Percentiles rank a stretch among this genome's conserved stretches.
These are phyloP conservation scores for Gallinago jamesoni DNA, from an alignment of 2,113 vertebrate genomes.

Conservation along the genomic window DNA sequence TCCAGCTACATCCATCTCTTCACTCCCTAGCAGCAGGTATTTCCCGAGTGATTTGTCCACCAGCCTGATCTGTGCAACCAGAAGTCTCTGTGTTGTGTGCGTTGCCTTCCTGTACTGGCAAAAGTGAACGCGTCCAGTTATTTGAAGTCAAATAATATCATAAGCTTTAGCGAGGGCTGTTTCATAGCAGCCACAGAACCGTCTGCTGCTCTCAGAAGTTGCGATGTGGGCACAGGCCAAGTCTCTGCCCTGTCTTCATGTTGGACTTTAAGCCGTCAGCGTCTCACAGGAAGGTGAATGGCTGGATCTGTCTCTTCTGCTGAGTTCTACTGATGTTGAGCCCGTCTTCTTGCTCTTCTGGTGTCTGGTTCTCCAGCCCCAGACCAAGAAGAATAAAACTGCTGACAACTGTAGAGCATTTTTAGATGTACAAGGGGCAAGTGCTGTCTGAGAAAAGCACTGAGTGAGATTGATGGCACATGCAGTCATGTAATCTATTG, in stretches of 20 bases:
- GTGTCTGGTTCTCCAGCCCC: background rate
- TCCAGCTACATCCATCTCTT: background rate
- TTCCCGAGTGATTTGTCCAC: background rate
- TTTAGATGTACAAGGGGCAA: background rate
- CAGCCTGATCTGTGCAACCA: background rate
- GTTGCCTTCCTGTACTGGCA: background rate
- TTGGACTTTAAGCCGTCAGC: background rate
- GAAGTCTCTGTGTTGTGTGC: background rate
- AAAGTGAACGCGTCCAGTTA: background rate
- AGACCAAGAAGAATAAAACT: background rate
- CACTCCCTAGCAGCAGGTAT: background rate
- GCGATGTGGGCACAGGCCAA: background rate
- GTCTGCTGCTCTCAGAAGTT: background rate
- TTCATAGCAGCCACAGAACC: background rate
- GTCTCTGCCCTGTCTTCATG: background rate
- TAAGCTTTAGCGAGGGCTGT: background rate
- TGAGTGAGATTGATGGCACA: background rate
- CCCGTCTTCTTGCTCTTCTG: background rate
- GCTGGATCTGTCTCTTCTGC: background rate
- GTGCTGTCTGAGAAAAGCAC: background rate
- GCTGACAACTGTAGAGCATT: background rate
- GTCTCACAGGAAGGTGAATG: background rate
- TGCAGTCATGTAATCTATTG: background rate
- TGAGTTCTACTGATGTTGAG: background rate
- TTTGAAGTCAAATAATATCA: background rate